A percentile compares a stretch with the other conserved stretches of the same genome.
These are phyloP conservation scores for Chrysogorgia sp. DNA, from an alignment of 92 coral and sea anemone species.

Conservation along the genomic window DNA sequence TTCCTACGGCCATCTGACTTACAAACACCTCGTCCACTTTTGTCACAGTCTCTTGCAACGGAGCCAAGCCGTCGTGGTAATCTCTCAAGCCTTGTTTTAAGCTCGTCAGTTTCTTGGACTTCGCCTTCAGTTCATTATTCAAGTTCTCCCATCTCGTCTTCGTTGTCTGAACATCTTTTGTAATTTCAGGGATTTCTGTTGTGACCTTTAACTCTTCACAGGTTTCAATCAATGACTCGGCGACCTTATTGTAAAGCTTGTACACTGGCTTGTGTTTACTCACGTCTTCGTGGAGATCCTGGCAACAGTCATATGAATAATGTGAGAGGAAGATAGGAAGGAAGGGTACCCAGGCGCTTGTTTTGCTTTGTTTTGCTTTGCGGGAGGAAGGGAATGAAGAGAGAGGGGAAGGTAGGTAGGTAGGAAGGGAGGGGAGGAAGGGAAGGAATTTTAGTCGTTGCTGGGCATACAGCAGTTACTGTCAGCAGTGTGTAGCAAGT, in stretches of 20 bases:
- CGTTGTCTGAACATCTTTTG: slow-evolving; percentile 27
- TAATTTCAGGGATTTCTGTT: slow-evolving; percentile 25
- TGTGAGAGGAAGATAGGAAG: not conserved
- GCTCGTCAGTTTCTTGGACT: slow-evolving; percentile 34
- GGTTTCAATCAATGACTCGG: slow-evolving; percentile 77
- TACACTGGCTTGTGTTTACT: slow-evolving; percentile 79
- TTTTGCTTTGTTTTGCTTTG: too few relatives aligned
- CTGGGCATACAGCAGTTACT: too few relatives aligned
- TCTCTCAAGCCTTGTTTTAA: slow-evolving; percentile 41
- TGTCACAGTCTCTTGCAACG: slow-evolving; percentile 34
- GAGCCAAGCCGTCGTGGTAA: slow-evolving; percentile 32
- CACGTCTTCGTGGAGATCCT: slow-evolving; percentile 78
- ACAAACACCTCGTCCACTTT: slow-evolving; percentile 35
- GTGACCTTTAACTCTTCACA: slow-evolving; percentile 65
- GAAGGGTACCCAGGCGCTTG: too few relatives aligned
- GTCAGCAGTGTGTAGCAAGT: too few relatives aligned
- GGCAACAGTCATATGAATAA: not conserved
- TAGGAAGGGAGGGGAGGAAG: too few relatives aligned
- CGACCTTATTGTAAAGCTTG: slow-evolving; percentile 64
- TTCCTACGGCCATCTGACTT: slow-evolving; percentile 38
- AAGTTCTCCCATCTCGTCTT: slow-evolving; percentile 39
- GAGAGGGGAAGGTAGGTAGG: too few relatives aligned
- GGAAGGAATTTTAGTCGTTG: too few relatives aligned
- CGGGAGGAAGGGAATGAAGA: too few relatives aligned
- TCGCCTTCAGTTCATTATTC: slow-evolving; percentile 27